These are phyloP conservation scores for Kryptolebias ocellatus DNA, from an alignment of 2,797 vertebrate species.

Conservation along the genomic window DNA sequence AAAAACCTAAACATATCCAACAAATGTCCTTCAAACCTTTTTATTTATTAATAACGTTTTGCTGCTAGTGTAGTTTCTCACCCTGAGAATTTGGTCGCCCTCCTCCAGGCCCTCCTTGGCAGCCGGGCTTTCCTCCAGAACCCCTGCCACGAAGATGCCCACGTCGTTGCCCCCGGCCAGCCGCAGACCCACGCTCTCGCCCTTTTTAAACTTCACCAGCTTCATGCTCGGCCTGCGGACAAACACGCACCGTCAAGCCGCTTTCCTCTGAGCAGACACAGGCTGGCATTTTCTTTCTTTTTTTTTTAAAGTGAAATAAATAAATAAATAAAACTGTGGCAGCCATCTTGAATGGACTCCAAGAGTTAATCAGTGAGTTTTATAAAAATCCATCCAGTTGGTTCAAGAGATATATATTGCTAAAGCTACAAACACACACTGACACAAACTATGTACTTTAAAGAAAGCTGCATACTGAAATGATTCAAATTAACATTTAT, in stretches of 20 bases:
- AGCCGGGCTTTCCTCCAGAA: slow-evolving; percentile 97
- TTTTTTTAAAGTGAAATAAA: too few species aligned
- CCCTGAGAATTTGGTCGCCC: slow-evolving; percentile 99
- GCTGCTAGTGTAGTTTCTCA: slow-evolving; percentile 68
- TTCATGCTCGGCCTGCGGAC: slow-evolving; percentile 92
- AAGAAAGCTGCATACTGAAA: not conserved
- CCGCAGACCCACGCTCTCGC: slow-evolving; percentile 96
- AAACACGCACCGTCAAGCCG: slow-evolving; percentile 17
- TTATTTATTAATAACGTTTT: slow-evolving; percentile 10
- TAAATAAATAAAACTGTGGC: not conserved
- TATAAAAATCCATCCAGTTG: too few species aligned
- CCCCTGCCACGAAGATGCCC: slow-evolving; percentile 98
- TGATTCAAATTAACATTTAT: too few species aligned
- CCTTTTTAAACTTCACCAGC: slow-evolving; percentile 98
- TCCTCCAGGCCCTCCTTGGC: slow-evolving; percentile 98
- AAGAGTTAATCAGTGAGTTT: too few species aligned
- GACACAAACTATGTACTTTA: not conserved
- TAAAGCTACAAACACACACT: too few species aligned
- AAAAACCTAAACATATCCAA: not conserved
- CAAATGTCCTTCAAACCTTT: not conserved
- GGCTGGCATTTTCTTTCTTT: slow-evolving; percentile 20
- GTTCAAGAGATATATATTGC: too few species aligned
- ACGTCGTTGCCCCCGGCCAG: slow-evolving; percentile 98
- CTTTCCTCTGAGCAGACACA: slow-evolving; percentile 21
- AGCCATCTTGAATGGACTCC: too few species aligned